Evolutionary conservation across 2,888 invertebrate species (phyloP).

Genomic region (Harmothoe impar): DNA sequence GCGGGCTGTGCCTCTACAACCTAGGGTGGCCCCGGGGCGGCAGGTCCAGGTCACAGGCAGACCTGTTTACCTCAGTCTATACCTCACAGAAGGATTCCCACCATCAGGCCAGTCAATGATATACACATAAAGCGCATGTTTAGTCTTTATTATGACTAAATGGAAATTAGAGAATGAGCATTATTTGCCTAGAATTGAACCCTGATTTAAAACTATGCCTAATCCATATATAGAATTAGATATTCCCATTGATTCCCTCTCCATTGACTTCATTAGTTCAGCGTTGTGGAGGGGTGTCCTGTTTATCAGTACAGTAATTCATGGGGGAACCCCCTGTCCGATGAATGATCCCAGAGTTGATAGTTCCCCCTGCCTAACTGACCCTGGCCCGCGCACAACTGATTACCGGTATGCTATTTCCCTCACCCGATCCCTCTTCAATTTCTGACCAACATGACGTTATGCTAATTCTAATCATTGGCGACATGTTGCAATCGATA

Average conservation of each 20-base stretch:
- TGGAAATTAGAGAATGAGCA: too few relatives aligned
- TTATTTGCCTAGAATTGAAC: too few relatives aligned
- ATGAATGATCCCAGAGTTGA: background rate
- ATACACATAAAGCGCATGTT: too few relatives aligned
- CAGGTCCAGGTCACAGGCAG: too few relatives aligned
- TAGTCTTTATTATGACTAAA: too few relatives aligned
- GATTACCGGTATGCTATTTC: background rate
- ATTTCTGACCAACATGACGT: background rate
- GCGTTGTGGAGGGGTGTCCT: background rate
- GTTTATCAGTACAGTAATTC: background rate
- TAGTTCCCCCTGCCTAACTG: background rate
- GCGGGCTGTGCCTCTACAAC: background rate
- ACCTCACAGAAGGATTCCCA: too few relatives aligned
- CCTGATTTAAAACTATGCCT: too few relatives aligned
- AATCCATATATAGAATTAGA: too few relatives aligned
- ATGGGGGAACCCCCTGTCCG: background rate
- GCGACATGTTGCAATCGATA: constrained; percentile 3
- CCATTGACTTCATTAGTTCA: background rate
- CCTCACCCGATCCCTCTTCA: background rate
- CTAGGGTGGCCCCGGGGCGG: too few relatives aligned
- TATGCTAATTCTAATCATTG: constrained; percentile 27
- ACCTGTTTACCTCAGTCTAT: too few relatives aligned
- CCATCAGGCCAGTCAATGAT: too few relatives aligned
- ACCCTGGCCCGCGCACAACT: background rate
- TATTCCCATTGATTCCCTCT: background rate